Base-by-base conservation (phyloP, 2,113 vertebrate species). In the Tetraodon nigroviridis region DNA sequence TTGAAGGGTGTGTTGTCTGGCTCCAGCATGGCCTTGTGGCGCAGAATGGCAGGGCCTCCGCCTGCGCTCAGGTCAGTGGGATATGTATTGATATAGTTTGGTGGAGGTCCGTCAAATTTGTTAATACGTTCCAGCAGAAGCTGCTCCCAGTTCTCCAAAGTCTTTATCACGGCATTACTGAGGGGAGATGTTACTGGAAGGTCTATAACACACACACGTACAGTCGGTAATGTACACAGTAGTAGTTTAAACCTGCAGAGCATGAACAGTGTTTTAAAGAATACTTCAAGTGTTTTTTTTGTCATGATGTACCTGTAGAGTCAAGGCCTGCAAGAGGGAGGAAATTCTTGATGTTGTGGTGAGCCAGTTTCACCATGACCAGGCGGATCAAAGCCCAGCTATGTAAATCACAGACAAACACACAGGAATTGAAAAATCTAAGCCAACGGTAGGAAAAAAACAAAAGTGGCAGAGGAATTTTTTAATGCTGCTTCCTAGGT, bases 1-100 rank as follows among this genome's bases (percentile, higher is more conserved):
- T 93, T 98, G 89, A 99, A 99, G 0, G 97, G 97, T 13, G 97
- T 99, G 85, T 99, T 99, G 83, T 98, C 97, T 19, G 96, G 93
- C 71, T 99, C 95, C 67, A 98, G 89, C 95, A 99, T 98, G 46
- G 96, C 97, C 89, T 98, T 98, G 78, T 95, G 95, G 62, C 96
- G 89, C 46, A 98, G 91, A 45, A 94, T 54, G 68, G 95, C 94
- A 16, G 96, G 95, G 50, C 93, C 94, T 7, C 92, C 92, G 48
- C 94, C 93, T 4, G 83, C 69, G 1, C 91, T 92, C 53, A 91
- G 49, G 73, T 98, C 95, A 61, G 90, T 88, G 10, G 95, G 94
- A 20, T 90, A 95, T 29, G 93, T 94, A 79, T 93, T 97, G 79
- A 98, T 94, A 84, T 98, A 98, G 83, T 95, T 96, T 41, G 94